Conservation (phyloP, 2,888 invertebrate species). For the Scaptomyza reducta region DNA sequence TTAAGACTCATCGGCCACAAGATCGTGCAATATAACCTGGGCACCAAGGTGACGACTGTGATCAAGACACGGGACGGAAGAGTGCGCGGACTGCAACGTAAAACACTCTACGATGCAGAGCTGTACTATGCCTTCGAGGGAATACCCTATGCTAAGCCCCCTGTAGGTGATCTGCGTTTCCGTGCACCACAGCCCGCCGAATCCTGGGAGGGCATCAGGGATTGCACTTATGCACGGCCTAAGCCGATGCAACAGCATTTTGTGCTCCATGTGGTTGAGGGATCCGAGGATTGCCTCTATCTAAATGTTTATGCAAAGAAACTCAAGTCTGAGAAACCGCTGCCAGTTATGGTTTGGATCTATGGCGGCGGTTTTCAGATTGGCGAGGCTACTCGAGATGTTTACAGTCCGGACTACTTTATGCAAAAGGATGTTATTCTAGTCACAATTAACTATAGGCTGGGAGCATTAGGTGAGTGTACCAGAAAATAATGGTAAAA, state of each 20-base stretch:
- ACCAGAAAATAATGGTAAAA: too few relatives aligned
- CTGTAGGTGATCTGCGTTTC: slow-evolving; percentile 83
- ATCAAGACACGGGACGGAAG: slow-evolving; percentile 71
- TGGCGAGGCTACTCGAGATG: slow-evolving; percentile 81
- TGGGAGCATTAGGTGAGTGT: slow-evolving; percentile 83
- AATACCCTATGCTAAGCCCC: slow-evolving; percentile 80
- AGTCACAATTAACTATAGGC: slow-evolving; percentile 84
- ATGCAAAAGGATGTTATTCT: slow-evolving; percentile 84
- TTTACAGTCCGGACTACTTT: slow-evolving; percentile 84
- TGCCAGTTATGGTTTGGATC: slow-evolving; percentile 84
- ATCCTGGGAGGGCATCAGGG: slow-evolving; percentile 83
- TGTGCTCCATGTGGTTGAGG: slow-evolving; percentile 78
- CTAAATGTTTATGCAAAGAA: slow-evolving; percentile 83
- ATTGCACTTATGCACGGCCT: slow-evolving; percentile 80
- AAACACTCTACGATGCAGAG: slow-evolving; percentile 67
- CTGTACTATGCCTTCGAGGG: slow-evolving; percentile 74
- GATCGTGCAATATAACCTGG: slow-evolving; percentile 71
- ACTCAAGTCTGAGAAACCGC: slow-evolving; percentile 63
- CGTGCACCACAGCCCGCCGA: slow-evolving; percentile 83
- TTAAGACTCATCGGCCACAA: slow-evolving; percentile 71
- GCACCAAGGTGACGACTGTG: slow-evolving; percentile 70
- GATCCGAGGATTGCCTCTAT: slow-evolving; percentile 85
- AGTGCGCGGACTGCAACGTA: slow-evolving; percentile 74
- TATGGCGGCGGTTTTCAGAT: slow-evolving; percentile 84
- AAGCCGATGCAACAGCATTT: slow-evolving; percentile 77